Conservation (phyloP, 2,888 invertebrate species). For the Plemyria rubiginata region DNA sequence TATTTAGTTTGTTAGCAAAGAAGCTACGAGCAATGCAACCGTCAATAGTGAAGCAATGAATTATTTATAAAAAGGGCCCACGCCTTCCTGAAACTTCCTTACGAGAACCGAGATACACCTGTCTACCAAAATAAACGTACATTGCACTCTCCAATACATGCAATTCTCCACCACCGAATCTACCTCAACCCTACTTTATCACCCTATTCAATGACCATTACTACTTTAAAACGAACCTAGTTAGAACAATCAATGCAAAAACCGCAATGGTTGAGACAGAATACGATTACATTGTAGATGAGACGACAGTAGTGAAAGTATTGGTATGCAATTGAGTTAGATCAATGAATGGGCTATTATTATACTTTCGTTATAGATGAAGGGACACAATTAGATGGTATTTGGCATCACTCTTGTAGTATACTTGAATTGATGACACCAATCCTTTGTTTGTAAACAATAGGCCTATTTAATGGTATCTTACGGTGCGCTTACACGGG, state of each 20-base stretch:
- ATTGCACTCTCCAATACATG: constrained; percentile 64
- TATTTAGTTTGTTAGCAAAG: no score
- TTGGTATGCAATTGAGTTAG: constrained; percentile 68
- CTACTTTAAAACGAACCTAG: background rate
- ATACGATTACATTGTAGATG: background rate
- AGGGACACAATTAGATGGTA: constrained; percentile 28
- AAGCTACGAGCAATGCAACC: background rate
- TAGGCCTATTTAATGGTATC: background rate
- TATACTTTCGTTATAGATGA: constrained; percentile 34
- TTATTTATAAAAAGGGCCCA: background rate
- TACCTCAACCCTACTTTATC: constrained; percentile 8
- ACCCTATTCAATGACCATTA: constrained; percentile 33
- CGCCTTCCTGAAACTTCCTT: constrained; percentile 22
- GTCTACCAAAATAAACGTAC: constrained; percentile 67
- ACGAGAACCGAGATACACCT: constrained; percentile 52
- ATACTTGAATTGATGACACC: constrained; percentile 15
- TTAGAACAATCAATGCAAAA: background rate
- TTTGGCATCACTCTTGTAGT: constrained; percentile 25
- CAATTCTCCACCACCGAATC: constrained; percentile 30
- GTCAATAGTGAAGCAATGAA: background rate
- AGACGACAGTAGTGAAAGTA: constrained; percentile 48
- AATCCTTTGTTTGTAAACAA: constrained; percentile 32
- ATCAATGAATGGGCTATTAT: constrained; percentile 64
- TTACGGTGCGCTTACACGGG: no score
- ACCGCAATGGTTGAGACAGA: constrained; percentile 7